Percentiles rank a stretch among this genome's conserved stretches.
These are phyloP conservation scores for Propithecus deckenii DNA, from an alignment of 2,797 vertebrate species.

Conservation along the genomic window DNA sequence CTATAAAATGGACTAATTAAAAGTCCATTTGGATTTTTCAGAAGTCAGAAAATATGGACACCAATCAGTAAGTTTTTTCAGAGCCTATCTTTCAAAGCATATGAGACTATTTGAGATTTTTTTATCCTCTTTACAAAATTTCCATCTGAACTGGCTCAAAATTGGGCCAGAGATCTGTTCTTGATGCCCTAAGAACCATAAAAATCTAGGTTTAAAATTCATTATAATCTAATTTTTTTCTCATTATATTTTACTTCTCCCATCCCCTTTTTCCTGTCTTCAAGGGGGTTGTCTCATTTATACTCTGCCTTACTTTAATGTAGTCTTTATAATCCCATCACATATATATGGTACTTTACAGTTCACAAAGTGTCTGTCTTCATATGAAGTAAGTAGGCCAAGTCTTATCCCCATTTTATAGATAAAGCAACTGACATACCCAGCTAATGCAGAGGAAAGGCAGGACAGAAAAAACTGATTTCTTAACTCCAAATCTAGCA, in stretches of 20 bases:
- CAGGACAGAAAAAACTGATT: neutral
- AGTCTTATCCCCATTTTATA: conserved; percentile 16
- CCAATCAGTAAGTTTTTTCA: neutral
- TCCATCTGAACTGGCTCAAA: neutral
- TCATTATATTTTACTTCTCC: conserved; percentile 29
- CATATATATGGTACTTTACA: neutral
- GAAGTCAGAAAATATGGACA: conserved; percentile 2
- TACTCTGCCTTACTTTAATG: neutral
- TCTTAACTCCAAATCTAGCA: neutral
- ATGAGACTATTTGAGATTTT: neutral
- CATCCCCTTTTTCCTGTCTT: neutral
- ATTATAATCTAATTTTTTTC: neutral
- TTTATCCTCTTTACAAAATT: neutral
- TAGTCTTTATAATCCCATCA: neutral
- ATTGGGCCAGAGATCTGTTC: neutral
- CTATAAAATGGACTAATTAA: neutral
- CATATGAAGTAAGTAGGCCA: neutral
- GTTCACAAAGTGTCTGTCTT: neutral
- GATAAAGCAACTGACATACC: neutral
- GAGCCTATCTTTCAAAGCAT: conserved; percentile 8
- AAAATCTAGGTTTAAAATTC: neutral
- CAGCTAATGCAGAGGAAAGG: neutral
- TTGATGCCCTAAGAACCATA: neutral
- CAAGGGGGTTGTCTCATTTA: neutral
- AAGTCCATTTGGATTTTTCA: conserved; percentile 40